Percentiles rank a stretch among this genome's conserved stretches.
These are phyloP conservation scores for Phyllotreta cruciferae DNA, from an alignment of 2,888 invertebrate species.

Conservation along the genomic window DNA sequence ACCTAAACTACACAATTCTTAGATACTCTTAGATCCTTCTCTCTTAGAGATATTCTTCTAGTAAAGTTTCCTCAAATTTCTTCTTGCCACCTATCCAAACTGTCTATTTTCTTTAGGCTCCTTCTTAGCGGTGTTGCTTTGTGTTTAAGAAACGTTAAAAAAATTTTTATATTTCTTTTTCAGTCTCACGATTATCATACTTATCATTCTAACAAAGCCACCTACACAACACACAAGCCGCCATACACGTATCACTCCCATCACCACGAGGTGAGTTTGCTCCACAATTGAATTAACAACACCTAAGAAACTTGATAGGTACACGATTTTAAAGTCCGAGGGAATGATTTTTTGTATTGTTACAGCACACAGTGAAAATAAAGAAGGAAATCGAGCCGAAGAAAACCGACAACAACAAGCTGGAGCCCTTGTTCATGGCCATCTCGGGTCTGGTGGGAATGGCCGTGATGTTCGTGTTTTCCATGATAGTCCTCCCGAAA, in stretches of 20 bases:
- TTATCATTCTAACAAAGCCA: slow-evolving; percentile 27
- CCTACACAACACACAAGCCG: slow-evolving; percentile 44
- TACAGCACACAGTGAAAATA: slow-evolving; percentile 57
- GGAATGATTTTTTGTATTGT: slow-evolving; percentile 13
- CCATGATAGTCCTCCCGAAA: slow-evolving; percentile 63
- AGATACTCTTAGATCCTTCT: no score
- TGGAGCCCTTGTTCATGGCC: slow-evolving; percentile 66
- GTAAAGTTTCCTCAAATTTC: no score
- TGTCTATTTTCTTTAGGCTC: not conserved
- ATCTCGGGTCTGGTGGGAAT: slow-evolving; percentile 66
- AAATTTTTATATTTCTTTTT: slow-evolving; percentile 17
- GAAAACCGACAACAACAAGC: slow-evolving; percentile 55
- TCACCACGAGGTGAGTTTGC: slow-evolving; percentile 51
- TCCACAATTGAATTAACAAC: slow-evolving; percentile 2
- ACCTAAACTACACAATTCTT: no score
- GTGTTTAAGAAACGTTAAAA: not conserved
- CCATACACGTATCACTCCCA: slow-evolving; percentile 52
- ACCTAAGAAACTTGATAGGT: not conserved
- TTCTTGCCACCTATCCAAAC: no score
- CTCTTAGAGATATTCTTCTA: no score
- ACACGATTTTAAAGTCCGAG: not conserved
- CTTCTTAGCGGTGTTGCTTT: not conserved
- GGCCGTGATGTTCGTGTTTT: slow-evolving; percentile 64
- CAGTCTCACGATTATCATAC: slow-evolving; percentile 31
- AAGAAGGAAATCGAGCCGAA: slow-evolving; percentile 48